These are phyloP conservation scores for Pelecanus crispus DNA, from an alignment of 2,113 vertebrate genomes.

Conservation along the genomic window DNA sequence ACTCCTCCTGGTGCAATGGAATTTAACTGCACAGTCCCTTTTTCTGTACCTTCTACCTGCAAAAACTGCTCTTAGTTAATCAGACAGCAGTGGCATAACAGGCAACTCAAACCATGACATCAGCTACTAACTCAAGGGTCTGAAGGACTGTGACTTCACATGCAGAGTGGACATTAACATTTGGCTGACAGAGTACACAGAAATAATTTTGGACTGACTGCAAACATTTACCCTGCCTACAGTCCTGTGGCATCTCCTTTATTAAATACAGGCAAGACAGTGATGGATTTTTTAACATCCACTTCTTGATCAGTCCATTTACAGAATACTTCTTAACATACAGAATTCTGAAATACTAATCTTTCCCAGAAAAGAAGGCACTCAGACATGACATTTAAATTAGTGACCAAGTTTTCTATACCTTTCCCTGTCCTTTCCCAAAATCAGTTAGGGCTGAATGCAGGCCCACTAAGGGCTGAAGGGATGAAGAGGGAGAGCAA, in stretches of 20 bases:
- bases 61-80: constrained; percentile 13
- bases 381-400: not conserved
- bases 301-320: not conserved
- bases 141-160: not conserved
- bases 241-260: not conserved
- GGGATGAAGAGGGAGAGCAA: not conserved
- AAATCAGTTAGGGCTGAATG: not conserved
- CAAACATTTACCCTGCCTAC: not conserved
- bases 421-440: not conserved
- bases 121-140: not conserved
- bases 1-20: constrained; percentile 42
- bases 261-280: not conserved
- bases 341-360: not conserved
- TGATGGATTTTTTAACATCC: not conserved
- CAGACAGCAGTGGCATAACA: not conserved
- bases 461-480: not conserved
- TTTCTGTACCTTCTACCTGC: constrained; percentile 26
- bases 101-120: not conserved
- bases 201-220: not conserved
- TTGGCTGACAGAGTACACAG: not conserved
- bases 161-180: not conserved
- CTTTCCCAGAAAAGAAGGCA: not conserved
- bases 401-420: not conserved
- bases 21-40: not conserved
- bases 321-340: not conserved